Conservation (phyloP, 1,140 invertebrate genomes). For the Eueides isabella region DNA sequence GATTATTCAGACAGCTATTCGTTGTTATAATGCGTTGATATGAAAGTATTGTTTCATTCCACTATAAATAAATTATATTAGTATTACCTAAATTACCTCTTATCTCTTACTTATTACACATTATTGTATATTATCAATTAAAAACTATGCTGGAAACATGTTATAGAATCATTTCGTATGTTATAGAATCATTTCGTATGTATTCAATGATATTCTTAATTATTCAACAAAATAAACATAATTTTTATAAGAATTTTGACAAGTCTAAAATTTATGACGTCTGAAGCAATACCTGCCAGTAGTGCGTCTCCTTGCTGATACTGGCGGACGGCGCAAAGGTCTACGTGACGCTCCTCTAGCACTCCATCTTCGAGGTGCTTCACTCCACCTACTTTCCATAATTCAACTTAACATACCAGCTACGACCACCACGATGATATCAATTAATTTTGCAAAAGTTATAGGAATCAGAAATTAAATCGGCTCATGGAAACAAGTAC, state of each 20-base stretch:
- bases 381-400: constrained; percentile 68
- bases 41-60: too few relatives aligned
- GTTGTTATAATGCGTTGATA: too few relatives aligned
- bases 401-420: constrained; percentile 32
- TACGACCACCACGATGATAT: constrained; percentile 36
- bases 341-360: constrained; percentile 65
- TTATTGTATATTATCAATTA: neutral
- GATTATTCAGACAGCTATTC: too few relatives aligned
- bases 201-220: neutral
- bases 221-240: too few relatives aligned
- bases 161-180: too few relatives aligned
- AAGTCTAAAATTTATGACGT: neutral
- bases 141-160: neutral
- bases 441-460: neutral
- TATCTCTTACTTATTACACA: neutral
- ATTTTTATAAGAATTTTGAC: too few relatives aligned
- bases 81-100: neutral
- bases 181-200: neutral
- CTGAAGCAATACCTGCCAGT: constrained; percentile 68
- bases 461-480: too few relatives aligned
- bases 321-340: constrained; percentile 60
- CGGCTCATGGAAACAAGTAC: too few relatives aligned
- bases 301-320: constrained; percentile 70
- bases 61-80: neutral
- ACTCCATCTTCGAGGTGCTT: constrained; percentile 72